Evolutionary conservation across 2,113 vertebrate species (phyloP).

Genomic region (Ailuropoda melanoleuca): DNA sequence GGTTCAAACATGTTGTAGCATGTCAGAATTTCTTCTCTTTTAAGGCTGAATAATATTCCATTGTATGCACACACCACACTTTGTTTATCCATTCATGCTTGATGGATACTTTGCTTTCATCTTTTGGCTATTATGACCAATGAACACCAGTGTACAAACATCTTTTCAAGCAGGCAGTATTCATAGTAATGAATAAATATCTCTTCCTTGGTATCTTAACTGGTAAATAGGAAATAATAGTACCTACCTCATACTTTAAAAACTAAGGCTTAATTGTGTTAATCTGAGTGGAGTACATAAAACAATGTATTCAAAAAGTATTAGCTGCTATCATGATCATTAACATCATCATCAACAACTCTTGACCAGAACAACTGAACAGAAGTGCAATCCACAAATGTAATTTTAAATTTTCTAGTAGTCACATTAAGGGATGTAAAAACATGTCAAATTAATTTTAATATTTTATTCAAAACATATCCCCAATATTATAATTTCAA

Average conservation of each 20-base stretch:
- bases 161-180: neutral
- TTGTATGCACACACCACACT: neutral
- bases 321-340: neutral
- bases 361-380: neutral
- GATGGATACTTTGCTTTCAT: neutral
- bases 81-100: neutral
- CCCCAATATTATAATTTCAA: neutral
- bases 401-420: slow-evolving; percentile 36
- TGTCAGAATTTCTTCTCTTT: neutral
- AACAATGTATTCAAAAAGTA: slow-evolving; percentile 14
- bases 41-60: neutral
- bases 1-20: neutral
- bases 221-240: neutral
- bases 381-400: neutral
- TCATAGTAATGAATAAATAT: neutral
- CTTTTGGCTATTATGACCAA: neutral
- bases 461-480: slow-evolving; percentile 19
- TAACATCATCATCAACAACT: neutral
- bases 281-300: neutral
- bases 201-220: neutral
- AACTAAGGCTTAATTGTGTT: neutral
- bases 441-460: slow-evolving; percentile 5
- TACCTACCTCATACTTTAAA: neutral
- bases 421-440: neutral
- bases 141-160: neutral